These are phyloP conservation scores for Noctua comes DNA, from an alignment of 2,888 invertebrate species.

Conservation along the genomic window DNA sequence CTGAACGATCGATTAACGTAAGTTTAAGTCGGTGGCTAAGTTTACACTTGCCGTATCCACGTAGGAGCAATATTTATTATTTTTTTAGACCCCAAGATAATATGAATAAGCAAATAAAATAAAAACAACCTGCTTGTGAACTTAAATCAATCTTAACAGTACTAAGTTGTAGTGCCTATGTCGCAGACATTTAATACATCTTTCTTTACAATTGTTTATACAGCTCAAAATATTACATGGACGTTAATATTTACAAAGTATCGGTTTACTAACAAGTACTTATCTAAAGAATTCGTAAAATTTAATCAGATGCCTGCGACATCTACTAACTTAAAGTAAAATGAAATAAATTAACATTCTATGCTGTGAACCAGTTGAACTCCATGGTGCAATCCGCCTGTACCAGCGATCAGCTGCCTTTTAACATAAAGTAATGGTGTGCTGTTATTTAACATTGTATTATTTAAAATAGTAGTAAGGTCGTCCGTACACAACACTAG, in stretches of 20 bases:
- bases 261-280: not conserved
- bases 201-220: constrained; percentile 3
- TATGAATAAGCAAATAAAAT: constrained; percentile 25
- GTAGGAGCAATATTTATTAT: constrained; percentile 16
- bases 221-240: constrained; percentile 19
- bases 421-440: constrained; percentile 40
- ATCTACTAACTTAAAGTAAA: constrained; percentile 21
- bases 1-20: constrained; percentile 35
- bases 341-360: constrained; percentile 13
- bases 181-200: constrained; percentile 1
- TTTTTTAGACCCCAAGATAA: constrained; percentile 32
- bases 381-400: constrained; percentile 57
- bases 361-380: constrained; percentile 5
- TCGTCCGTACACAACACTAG: constrained; percentile 23
- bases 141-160: constrained; percentile 39
- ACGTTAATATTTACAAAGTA: constrained; percentile 37
- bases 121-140: constrained; percentile 41
- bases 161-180: constrained; percentile 34
- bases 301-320: constrained; percentile 11
- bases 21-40: constrained; percentile 41
- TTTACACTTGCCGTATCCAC: constrained; percentile 18
- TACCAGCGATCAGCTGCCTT: constrained; percentile 61
- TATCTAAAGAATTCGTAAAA: not conserved
- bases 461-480: constrained; percentile 23
- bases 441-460: constrained; percentile 24